Conservation (phyloP, 1,140 invertebrate genomes). For the Thaumetopoea pityocampa region DNA sequence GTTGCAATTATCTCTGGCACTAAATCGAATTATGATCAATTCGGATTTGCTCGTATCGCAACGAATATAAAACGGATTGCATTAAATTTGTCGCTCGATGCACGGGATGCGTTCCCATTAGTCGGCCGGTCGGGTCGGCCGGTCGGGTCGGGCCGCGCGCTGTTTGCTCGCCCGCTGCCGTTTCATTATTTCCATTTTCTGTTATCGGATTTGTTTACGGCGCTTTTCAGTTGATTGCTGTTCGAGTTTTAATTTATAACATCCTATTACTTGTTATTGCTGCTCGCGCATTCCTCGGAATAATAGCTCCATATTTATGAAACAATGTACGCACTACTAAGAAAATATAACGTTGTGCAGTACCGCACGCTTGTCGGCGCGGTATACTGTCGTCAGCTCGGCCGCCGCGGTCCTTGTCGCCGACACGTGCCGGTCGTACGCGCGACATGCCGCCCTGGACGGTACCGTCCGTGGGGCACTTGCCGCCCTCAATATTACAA, state of each 20-base stretch:
- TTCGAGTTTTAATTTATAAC: constrained; percentile 25
- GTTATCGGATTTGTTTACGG: constrained; percentile 32
- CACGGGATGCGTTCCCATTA: constrained; percentile 70
- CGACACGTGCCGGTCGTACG: no score
- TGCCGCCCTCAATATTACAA: no score
- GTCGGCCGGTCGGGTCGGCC: no score
- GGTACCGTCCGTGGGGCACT: no score
- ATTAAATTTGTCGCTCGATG: constrained; percentile 70
- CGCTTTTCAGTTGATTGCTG: constrained; percentile 27
- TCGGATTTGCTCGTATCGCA: constrained; percentile 73
- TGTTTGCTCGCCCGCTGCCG: constrained; percentile 44
- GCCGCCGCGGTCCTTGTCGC: no score
- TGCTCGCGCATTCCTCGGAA: no score
- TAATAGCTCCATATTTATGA: no score
- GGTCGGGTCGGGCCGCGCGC: constrained; percentile 45
- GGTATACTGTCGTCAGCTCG: no score
- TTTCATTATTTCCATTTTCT: constrained; percentile 42
- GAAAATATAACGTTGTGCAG: no score
- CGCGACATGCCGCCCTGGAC: no score
- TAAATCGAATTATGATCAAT: constrained; percentile 77
- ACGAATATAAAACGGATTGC: constrained; percentile 76
- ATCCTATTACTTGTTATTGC: constrained; percentile 1
- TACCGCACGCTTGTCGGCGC: no score
- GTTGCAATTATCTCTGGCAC: constrained; percentile 72
- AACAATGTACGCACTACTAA: no score